These are phyloP conservation scores for Pseudochromis fuscus DNA, from an alignment of 2,797 vertebrate genomes.

Conservation along the genomic window DNA sequence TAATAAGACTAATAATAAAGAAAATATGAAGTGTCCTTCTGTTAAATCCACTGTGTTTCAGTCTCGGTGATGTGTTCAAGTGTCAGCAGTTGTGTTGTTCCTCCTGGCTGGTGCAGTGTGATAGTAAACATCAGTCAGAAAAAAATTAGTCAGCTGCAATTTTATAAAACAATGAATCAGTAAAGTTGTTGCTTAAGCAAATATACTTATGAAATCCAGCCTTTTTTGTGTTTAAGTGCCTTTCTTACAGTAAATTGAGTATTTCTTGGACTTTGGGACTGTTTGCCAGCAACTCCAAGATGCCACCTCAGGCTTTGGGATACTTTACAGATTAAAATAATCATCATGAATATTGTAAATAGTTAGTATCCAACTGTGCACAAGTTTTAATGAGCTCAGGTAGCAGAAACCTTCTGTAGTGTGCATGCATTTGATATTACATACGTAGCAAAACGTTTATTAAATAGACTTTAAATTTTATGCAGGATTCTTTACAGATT, in stretches of 20 bases:
- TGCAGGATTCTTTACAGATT: background rate
- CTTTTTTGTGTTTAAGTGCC: background rate
- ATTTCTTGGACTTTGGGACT: background rate
- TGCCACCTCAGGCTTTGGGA: background rate
- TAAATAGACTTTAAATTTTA: background rate
- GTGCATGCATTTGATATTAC: background rate
- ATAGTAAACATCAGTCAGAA: background rate
- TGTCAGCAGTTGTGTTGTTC: background rate
- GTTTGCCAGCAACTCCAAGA: background rate
- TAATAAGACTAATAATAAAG: no score
- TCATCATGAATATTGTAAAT: no score
- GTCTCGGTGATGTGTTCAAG: background rate
- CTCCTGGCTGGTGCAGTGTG: background rate
- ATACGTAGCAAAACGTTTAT: no score
- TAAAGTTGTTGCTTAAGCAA: background rate
- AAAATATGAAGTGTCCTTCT: background rate
- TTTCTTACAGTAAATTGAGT: background rate
- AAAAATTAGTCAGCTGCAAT: background rate
- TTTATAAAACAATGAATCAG: rapidly evolving
- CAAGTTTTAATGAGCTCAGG: background rate
- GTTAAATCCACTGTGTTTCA: background rate
- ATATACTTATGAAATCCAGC: background rate
- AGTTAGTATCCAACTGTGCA: no score
- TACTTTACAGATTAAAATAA: no score
- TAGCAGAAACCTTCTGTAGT: background rate